These are phyloP conservation scores for Hemiscyllium ocellatum DNA, from an alignment of 2,113 vertebrate species.

Conservation along the genomic window DNA sequence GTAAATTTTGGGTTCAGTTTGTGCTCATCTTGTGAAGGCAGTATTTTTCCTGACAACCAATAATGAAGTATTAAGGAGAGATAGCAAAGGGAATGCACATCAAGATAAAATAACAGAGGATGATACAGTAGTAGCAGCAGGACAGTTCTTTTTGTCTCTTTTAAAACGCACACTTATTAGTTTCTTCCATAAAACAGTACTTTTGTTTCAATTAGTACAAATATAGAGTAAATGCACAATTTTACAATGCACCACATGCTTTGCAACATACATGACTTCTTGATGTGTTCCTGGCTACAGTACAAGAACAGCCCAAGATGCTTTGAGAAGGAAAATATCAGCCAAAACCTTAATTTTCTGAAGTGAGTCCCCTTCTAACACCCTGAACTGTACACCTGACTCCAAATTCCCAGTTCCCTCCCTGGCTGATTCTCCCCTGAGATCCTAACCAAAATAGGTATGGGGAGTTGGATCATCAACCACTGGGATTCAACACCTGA, in stretches of 20 bases:
- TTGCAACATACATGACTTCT: neutral
- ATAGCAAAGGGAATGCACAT: neutral
- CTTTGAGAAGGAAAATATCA: neutral
- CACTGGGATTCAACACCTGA: neutral
- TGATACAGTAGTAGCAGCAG: neutral
- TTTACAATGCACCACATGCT: constrained; percentile 8
- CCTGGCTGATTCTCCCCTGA: neutral
- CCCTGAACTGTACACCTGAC: neutral
- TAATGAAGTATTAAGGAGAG: neutral
- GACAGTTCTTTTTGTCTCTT: neutral
- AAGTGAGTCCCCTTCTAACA: neutral
- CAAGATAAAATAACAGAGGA: neutral
- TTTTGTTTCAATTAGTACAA: constrained; percentile 21
- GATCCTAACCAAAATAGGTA: neutral
- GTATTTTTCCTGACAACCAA: neutral
- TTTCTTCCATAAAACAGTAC: neutral
- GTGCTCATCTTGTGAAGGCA: neutral
- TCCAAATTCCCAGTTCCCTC: neutral
- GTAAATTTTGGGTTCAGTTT: neutral
- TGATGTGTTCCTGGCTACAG: neutral
- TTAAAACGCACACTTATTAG: neutral
- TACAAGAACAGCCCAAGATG: constrained; percentile 17
- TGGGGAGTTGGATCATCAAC: neutral
- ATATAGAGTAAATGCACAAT: neutral
- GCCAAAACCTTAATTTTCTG: neutral